Conservation (phyloP, 2,888 invertebrate genomes). For the Netelia inedita region DNA sequence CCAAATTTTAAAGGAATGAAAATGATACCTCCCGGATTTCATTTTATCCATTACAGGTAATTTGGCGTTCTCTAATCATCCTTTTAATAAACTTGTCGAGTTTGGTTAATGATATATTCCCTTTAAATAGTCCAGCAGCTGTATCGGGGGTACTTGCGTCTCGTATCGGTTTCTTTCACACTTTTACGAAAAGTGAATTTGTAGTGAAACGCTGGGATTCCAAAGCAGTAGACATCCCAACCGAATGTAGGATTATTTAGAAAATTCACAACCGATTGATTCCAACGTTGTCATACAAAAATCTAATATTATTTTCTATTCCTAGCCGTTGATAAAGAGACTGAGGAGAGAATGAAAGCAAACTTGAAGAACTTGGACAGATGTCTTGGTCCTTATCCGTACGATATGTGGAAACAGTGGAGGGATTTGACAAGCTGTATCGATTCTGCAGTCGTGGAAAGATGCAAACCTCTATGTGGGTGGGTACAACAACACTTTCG, state of each 20-base stretch:
- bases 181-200: constrained; percentile 93
- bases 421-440: constrained; percentile 89
- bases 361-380: constrained; percentile 91
- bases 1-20: constrained; percentile 97
- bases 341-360: constrained; percentile 88
- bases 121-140: constrained; percentile 85
- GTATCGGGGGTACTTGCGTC: constrained; percentile 86
- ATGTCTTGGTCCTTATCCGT: constrained; percentile 96
- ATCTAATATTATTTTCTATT: background rate
- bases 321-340: constrained; percentile 88
- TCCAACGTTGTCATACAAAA: constrained; percentile 7
- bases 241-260: constrained; percentile 84
- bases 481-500: constrained; percentile 71
- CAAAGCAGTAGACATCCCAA: constrained; percentile 90
- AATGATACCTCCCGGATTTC: constrained; percentile 99
- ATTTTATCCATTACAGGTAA: constrained; percentile 96
- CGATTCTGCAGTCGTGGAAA: constrained; percentile 85
- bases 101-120: too few species aligned
- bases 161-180: constrained; percentile 94
- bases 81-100: background rate
- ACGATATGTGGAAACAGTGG: constrained; percentile 95
- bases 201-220: constrained; percentile 95
- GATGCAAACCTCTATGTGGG: constrained; percentile 91
- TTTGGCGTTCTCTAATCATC: constrained; percentile 67
- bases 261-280: background rate